phyloP scores from a whole-genome alignment of 2,113 vertebrate genomes.

The Crotalus viridis region DNA sequence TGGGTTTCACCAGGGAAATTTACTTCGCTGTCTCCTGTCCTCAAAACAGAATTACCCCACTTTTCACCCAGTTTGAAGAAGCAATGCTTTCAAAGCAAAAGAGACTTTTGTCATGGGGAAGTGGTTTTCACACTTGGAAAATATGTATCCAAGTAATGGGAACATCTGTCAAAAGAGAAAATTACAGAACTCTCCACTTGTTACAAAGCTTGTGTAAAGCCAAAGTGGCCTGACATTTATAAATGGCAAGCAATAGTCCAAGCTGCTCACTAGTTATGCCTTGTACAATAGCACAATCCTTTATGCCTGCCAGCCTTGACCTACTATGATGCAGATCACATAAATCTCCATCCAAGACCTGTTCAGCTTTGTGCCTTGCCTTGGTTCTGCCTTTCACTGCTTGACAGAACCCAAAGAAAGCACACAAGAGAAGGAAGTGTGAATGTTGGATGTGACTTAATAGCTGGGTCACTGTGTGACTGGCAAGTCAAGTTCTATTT shows the following conservation, averaged over 20 bases:
- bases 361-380: slow-evolving; percentile 3
- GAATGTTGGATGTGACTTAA: slow-evolving; percentile 25
- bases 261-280: neutral
- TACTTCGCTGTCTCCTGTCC: neutral
- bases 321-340: neutral
- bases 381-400: neutral
- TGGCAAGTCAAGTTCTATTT: slow-evolving; percentile 14
- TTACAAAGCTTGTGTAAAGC: neutral
- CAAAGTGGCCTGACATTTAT: neutral
- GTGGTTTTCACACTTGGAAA: neutral
- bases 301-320: neutral
- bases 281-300: slow-evolving; percentile 6
- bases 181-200: neutral
- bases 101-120: neutral
- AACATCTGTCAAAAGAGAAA: neutral
- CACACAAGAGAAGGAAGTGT: slow-evolving; percentile 4
- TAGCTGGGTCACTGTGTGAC: slow-evolving; percentile 12
- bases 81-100: neutral
- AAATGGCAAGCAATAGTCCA: neutral
- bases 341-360: slow-evolving; percentile 12
- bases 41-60: neutral
- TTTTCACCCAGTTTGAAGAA: neutral
- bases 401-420: neutral
- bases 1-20: neutral
- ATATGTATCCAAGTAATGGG: neutral